phyloP scores from a whole-genome alignment of 1,140 invertebrate species.

The Heliconius hewitsoni region DNA sequence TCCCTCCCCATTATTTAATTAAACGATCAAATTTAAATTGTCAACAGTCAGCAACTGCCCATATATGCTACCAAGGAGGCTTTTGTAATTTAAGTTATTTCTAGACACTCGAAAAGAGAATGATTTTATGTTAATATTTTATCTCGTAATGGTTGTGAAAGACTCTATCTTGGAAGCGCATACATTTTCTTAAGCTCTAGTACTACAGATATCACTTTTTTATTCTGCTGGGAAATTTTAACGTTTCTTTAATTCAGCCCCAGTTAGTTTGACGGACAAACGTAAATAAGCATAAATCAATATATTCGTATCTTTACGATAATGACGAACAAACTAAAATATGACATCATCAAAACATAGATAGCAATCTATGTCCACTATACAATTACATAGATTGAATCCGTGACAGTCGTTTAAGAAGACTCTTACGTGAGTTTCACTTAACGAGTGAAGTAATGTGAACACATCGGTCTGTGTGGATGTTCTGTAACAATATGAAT shows the following conservation, averaged over 20 bases:
- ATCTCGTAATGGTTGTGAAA: too few relatives aligned
- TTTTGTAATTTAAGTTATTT: too few relatives aligned
- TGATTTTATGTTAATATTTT: too few relatives aligned
- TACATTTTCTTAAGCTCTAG: background rate
- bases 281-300: too few relatives aligned
- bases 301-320: background rate
- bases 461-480: background rate
- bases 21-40: too few relatives aligned
- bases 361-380: background rate
- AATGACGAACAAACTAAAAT: background rate
- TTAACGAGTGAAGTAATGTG: background rate
- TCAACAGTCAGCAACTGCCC: too few relatives aligned
- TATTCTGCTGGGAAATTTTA: background rate
- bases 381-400: background rate
- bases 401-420: background rate
- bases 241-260: too few relatives aligned
- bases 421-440: background rate
- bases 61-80: too few relatives aligned
- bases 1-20: too few relatives aligned
- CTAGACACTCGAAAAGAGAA: too few relatives aligned
- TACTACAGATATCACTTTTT: background rate
- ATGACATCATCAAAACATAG: background rate
- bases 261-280: too few relatives aligned
- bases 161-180: too few relatives aligned
- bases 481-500: slow-evolving; percentile 2